Conservation (phyloP, 1,140 invertebrate species). For the Achroia grisella region DNA sequence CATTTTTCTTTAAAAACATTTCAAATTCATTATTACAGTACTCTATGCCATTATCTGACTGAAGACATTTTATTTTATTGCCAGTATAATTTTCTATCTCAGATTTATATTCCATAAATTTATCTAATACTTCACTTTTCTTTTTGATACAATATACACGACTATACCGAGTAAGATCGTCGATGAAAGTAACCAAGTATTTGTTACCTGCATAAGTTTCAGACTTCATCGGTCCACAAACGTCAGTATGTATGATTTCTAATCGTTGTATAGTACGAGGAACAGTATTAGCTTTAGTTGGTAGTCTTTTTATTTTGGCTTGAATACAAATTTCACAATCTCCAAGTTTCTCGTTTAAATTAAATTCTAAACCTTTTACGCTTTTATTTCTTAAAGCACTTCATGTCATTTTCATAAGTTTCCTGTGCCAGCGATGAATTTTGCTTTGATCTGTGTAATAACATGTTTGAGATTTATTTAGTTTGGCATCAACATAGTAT, state of each 20-base stretch:
- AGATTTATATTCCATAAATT: conserved; percentile 31
- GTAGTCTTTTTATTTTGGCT: too few species aligned
- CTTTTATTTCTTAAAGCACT: too few species aligned
- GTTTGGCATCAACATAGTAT: too few species aligned
- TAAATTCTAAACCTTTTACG: too few species aligned
- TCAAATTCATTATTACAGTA: conserved; percentile 39
- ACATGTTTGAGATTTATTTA: too few species aligned
- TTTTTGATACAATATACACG: conserved; percentile 44
- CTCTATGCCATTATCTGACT: conserved; percentile 57
- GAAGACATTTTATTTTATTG: conserved; percentile 28
- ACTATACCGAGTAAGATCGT: conserved; percentile 46
- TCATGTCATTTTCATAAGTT: too few species aligned
- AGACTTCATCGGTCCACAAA: conserved; percentile 49
- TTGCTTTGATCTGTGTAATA: too few species aligned
- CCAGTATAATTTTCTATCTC: conserved; percentile 34
- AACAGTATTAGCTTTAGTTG: too few species aligned
- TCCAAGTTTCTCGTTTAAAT: too few species aligned
- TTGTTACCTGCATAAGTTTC: conserved; percentile 26
- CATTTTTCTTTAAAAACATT: conserved; percentile 26
- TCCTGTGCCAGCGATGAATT: too few species aligned
- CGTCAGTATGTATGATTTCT: conserved; percentile 20
- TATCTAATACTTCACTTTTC: conserved; percentile 41
- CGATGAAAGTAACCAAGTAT: conserved; percentile 58
- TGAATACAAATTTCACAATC: too few species aligned
- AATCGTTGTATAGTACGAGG: not conserved